Conservation (phyloP, 2,888 invertebrate species). For the Pyralis farinalis region DNA sequence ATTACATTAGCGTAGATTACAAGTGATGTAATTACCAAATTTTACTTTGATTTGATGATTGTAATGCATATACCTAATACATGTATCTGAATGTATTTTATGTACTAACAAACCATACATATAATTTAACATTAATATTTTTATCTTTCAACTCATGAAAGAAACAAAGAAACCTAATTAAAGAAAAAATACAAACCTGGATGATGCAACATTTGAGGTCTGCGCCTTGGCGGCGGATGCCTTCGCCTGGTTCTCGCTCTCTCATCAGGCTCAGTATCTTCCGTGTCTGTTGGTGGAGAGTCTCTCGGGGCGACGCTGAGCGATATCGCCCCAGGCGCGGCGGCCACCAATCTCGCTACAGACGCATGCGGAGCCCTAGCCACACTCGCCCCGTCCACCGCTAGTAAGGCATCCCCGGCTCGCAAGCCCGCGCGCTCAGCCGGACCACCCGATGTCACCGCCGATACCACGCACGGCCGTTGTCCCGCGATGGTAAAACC, state of each 20-base stretch:
- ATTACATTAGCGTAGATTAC: too few species aligned
- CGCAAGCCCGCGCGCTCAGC: conserved; percentile 94
- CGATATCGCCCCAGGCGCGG: conserved; percentile 89
- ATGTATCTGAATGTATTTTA: too few species aligned
- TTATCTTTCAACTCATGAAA: too few species aligned
- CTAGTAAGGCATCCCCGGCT: conserved; percentile 95
- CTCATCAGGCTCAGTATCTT: conserved; percentile 73
- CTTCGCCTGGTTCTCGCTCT: conserved; percentile 58
- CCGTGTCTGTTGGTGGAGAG: conserved; percentile 67
- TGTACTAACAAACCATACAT: too few species aligned
- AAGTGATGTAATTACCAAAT: too few species aligned
- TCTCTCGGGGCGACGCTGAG: conserved; percentile 89
- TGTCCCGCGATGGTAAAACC: conserved; percentile 99
- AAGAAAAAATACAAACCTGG: conserved; percentile 40
- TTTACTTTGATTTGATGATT: too few species aligned
- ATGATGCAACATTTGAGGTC: conserved; percentile 63
- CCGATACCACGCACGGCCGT: conserved; percentile 96
- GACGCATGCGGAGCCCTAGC: conserved; percentile 96
- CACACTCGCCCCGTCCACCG: conserved; percentile 95
- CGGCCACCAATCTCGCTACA: conserved; percentile 94
- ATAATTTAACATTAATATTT: too few species aligned
- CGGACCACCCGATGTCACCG: conserved; percentile 92
- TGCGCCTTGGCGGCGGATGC: conserved; percentile 64
- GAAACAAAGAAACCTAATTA: too few species aligned
- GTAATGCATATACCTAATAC: too few species aligned